Percentiles rank a stretch among this genome's conserved stretches.
These are phyloP conservation scores for Pseudopodoces humilis DNA, from an alignment of 2,113 vertebrate species.

Conservation along the genomic window DNA sequence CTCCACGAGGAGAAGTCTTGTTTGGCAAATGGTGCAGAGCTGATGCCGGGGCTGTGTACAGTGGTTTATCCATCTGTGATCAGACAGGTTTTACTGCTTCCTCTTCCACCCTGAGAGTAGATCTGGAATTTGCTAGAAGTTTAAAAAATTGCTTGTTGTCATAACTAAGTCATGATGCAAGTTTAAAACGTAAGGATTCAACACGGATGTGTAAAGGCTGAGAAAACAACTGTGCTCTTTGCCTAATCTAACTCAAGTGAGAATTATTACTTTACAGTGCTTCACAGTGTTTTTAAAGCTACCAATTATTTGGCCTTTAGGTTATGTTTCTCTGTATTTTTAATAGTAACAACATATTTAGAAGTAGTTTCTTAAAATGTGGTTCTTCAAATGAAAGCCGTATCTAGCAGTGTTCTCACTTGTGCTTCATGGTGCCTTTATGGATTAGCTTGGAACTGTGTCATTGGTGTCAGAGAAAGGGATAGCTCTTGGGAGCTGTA, in stretches of 20 bases:
- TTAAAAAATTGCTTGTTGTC: not conserved
- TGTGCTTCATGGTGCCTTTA: not conserved
- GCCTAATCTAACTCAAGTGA: not conserved
- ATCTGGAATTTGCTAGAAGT: not conserved
- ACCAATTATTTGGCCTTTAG: not conserved
- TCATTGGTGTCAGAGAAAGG: not conserved
- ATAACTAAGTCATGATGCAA: not conserved
- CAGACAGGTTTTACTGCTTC: not conserved
- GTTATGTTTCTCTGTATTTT: not conserved
- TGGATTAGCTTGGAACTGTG: not conserved
- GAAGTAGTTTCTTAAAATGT: not conserved
- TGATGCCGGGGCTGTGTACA: not conserved
- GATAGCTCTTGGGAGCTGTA: not conserved
- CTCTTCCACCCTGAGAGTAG: not conserved
- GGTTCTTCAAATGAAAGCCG: not conserved
- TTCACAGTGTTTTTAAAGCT: not conserved
- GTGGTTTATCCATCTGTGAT: not conserved
- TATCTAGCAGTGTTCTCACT: not conserved
- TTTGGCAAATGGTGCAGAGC: not conserved
- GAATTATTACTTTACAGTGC: not conserved
- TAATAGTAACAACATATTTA: not conserved
- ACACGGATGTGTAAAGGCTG: not conserved
- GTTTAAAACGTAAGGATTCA: not conserved
- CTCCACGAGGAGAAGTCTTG: not conserved
- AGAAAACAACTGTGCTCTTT: not conserved